These are phyloP conservation scores for Trichopoda pennipes DNA, from an alignment of 2,888 invertebrate genomes.

Conservation along the genomic window DNA sequence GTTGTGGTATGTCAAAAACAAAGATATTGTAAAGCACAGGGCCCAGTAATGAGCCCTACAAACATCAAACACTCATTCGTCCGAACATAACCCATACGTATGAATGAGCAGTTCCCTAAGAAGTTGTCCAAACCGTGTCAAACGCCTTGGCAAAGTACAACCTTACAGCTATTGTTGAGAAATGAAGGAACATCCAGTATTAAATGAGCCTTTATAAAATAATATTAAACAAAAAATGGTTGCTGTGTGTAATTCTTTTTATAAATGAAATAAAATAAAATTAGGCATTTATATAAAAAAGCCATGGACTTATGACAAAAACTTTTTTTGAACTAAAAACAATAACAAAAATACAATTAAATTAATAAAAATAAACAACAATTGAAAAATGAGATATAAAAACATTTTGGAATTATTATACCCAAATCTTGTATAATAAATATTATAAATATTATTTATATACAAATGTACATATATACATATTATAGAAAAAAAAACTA, in stretches of 20 bases:
- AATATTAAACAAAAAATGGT: neutral
- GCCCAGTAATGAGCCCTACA: too few species aligned
- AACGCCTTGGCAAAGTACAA: too few species aligned
- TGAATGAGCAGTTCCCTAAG: too few species aligned
- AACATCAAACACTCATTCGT: too few species aligned
- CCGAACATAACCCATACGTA: too few species aligned
- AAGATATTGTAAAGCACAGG: too few species aligned
- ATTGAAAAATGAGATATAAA: neutral
- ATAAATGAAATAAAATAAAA: slow-evolving; percentile 26
- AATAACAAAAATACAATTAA: neutral
- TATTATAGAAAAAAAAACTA: neutral
- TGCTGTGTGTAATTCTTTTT: slow-evolving; percentile 1
- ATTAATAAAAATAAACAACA: neutral
- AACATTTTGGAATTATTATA: slow-evolving; percentile 23
- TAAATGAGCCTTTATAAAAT: neutral
- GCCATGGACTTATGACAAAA: neutral
- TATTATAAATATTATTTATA: neutral
- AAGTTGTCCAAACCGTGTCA: too few species aligned
- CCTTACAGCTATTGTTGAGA: too few species aligned
- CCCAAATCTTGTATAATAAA: slow-evolving; percentile 36
- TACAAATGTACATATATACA: neutral
- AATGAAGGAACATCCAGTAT: neutral
- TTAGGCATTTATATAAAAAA: slow-evolving; percentile 2
- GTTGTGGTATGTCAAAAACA: too few species aligned
- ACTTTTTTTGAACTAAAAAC: slow-evolving; percentile 3